Base-by-base conservation (phyloP, 23 tunicate genomes). In the Diplosoma virens region DNA sequence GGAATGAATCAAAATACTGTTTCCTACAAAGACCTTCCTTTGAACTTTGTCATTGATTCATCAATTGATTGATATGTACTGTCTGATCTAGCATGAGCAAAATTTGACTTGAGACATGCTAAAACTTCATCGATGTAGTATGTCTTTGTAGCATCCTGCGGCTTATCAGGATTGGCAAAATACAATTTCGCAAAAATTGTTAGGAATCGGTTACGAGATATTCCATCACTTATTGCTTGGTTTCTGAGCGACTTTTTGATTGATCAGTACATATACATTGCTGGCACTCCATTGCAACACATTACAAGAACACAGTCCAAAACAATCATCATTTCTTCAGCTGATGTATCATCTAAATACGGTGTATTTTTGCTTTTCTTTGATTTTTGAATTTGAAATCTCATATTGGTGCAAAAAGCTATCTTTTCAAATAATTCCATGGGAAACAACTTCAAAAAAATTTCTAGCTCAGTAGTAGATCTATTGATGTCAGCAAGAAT, bases 91-190 rank as follows among this genome's bases (percentile, higher is more conserved):
- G 64, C 64, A 16, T 56, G 24, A 18, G 25, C 25, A 56, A 56
- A 56, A 16, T 18, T 21, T 5, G 64, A 56, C 25, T 56, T 56
- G 64, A 56, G 64, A 21, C 64, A 56, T 16, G 64, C 36, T 63
- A 63, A 63, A 63, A 63, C 9, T 63, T 63, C 70, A 63, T 63
- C 70, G 16, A 63, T 11, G 37, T 28, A 63, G 37, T 63, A 63
- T 11, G 70, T 63, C 37, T 63, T 63, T 16, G 70, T 63, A 27
- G 35, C 70, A 63, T 63, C 70, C 70, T 63, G 70, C 9, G 70
- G 70, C 70, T 63, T 63, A 4, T 63, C 70, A 30, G 70, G 70
- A 30, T 63, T 56, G 37, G 35, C 70, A 63, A 63, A 63, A 63
- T 28, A 63, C 36, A 63, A 30, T 25, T 63, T 26, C 35, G 34